Percentiles rank a stretch among this genome's conserved stretches.
Conservation (phyloP, 2,888 invertebrate species). For the Metallyticus violacea region DNA sequence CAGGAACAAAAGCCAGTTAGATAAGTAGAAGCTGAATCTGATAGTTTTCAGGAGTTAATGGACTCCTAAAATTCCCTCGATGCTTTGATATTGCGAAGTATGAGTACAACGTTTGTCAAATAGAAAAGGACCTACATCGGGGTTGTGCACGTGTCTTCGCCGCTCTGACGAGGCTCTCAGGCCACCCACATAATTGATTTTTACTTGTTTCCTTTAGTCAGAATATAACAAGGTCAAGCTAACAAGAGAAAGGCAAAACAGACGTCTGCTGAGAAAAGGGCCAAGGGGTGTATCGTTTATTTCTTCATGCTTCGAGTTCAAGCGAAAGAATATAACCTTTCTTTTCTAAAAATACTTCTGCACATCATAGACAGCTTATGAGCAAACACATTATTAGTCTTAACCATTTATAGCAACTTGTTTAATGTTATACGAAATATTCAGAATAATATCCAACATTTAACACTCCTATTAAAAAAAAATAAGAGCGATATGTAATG, state of each 20-base stretch:
- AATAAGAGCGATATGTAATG: too few species aligned
- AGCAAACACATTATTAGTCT: too few species aligned
- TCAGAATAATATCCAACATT: too few species aligned
- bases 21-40: too few species aligned
- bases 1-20: too few species aligned
- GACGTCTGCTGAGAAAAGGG: neutral
- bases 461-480: too few species aligned
- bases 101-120: neutral
- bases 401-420: too few species aligned
- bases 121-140: neutral
- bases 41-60: too few species aligned
- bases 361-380: too few species aligned
- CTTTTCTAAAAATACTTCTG: too few species aligned
- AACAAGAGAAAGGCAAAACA: neutral
- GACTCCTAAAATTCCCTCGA: neutral
- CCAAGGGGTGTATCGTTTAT: too few species aligned
- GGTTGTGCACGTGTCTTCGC: neutral
- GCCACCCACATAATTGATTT: neutral
- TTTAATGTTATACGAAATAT: too few species aligned
- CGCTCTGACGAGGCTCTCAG: neutral
- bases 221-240: neutral
- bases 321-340: neutral
- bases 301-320: neutral
- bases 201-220: neutral
- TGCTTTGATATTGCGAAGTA: neutral